Base-by-base conservation (phyloP, 2,888 invertebrate species). In the Drosophila mimica region DNA sequence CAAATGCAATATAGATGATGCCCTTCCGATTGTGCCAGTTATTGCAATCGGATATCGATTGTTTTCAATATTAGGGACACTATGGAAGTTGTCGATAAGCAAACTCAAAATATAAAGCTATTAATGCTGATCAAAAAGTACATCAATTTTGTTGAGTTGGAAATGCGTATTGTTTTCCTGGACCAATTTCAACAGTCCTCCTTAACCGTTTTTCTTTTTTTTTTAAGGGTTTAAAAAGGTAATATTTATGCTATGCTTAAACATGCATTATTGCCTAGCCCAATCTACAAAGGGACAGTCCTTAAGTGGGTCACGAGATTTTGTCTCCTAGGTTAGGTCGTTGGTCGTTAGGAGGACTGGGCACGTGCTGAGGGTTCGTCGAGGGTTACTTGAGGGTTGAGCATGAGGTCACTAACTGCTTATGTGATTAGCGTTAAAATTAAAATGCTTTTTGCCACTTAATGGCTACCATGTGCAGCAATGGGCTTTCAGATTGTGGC, bases 371-470 rank as follows among this genome's bases (percentile, higher is more conserved):
- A 15, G 25, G 46, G 15, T 25, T 7, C 25, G 4, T 4, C 46
- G 25, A 15, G 15, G 17, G 17, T 38, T 38, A 17, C 8, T 38
- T 4, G 8, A 38, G 3, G 2, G 46, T 25, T 25, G 15, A 15
- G 40, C 20, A 49, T 70, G 46, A 64, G 70, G 64, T 74, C 67
- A 61, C 33, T 64, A 49, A 64, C 43, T 60, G 48, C 65, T 76
- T 64, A 76, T 76, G 64, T 58, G 74, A 64, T 75, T 70, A 76
- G 70, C 52, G 48, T 25, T 70, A 25, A 70, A 70, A 57, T 74
- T 61, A 58, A 70, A 74, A 64, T 70, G 34, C 31, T 57, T 69
- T 54, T 36, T 65, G 38, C 38, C 43, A 30, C 28, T 60, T 25
- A 65, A 52, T 46, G 54, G 20, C 15, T 38, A 40, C 36, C 15